Percentiles rank a stretch among this genome's conserved stretches.
These are phyloP conservation scores for Epinephelus malabaricus DNA, from an alignment of 2,797 vertebrate species.

Conservation along the genomic window DNA sequence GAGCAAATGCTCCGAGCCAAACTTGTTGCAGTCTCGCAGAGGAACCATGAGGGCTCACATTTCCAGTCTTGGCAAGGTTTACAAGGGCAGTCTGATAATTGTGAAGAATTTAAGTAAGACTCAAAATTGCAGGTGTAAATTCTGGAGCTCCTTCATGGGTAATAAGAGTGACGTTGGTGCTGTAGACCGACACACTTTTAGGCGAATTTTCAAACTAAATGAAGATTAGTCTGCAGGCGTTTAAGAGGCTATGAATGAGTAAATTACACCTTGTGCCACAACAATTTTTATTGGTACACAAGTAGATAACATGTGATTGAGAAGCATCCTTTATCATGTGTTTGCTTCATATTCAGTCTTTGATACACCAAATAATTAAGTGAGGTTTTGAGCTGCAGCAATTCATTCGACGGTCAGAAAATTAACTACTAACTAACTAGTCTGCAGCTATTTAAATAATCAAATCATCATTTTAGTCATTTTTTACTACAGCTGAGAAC, in stretches of 20 bases:
- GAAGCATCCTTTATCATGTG: background rate
- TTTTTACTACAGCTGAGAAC: too few species aligned
- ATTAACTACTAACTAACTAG: too few species aligned
- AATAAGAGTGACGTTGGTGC: background rate
- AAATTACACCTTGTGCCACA: background rate
- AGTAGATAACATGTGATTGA: background rate
- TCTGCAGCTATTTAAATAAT: too few species aligned
- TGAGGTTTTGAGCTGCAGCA: background rate
- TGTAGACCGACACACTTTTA: background rate
- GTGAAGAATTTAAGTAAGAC: background rate
- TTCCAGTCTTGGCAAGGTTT: slow-evolving; percentile 2
- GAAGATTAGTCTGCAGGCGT: background rate
- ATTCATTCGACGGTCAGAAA: too few species aligned
- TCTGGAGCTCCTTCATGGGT: background rate
- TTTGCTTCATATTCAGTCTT: background rate
- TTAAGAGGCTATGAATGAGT: background rate
- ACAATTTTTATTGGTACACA: background rate
- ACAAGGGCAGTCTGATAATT: background rate
- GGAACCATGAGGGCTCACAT: background rate
- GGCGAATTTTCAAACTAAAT: background rate
- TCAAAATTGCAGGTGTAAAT: background rate
- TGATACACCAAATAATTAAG: background rate
- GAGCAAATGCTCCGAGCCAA: slow-evolving; percentile 26
- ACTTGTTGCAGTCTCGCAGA: slow-evolving; percentile 19
- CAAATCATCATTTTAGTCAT: background rate